Conservation (phyloP, 2,888 invertebrate species). For the Drosophila peninsularis region DNA sequence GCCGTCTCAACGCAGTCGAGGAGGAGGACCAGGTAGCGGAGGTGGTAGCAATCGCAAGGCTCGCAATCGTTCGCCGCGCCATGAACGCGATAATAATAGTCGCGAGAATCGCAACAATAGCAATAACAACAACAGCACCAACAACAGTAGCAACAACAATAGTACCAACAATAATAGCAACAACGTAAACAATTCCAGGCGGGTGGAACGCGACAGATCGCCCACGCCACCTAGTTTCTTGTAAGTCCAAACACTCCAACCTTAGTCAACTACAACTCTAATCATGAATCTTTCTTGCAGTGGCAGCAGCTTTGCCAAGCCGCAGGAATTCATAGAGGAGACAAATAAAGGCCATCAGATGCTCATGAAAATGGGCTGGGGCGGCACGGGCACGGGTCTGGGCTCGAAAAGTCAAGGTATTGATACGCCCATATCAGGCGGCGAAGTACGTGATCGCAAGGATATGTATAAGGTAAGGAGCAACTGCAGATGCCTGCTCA, state of each 20-base stretch:
- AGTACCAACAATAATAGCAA: constrained; percentile 57
- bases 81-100: constrained; percentile 71
- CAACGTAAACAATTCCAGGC: constrained; percentile 75
- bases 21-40: constrained; percentile 10
- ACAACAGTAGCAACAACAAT: constrained; percentile 24
- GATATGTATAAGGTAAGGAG: constrained; percentile 92
- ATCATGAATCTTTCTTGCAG: constrained; percentile 51
- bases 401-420: constrained; percentile 98
- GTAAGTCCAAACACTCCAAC: constrained; percentile 85
- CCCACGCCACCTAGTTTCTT: constrained; percentile 90
- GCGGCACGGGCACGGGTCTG: constrained; percentile 93
- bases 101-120: constrained; percentile 59
- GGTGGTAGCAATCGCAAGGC: constrained; percentile 79
- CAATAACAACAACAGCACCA: constrained; percentile 16
- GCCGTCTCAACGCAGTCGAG: constrained; percentile 51
- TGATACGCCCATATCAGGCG: constrained; percentile 96
- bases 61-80: constrained; percentile 85
- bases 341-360: constrained; percentile 98
- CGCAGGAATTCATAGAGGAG: constrained; percentile 90
- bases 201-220: constrained; percentile 85
- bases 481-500: not conserved
- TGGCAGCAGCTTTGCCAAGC: constrained; percentile 82
- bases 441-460: constrained; percentile 94
- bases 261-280: rapidly evolving
- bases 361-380: constrained; percentile 99